phyloP scores from a whole-genome alignment of 2,888 invertebrate genomes.

The Melanostoma mellinum region DNA sequence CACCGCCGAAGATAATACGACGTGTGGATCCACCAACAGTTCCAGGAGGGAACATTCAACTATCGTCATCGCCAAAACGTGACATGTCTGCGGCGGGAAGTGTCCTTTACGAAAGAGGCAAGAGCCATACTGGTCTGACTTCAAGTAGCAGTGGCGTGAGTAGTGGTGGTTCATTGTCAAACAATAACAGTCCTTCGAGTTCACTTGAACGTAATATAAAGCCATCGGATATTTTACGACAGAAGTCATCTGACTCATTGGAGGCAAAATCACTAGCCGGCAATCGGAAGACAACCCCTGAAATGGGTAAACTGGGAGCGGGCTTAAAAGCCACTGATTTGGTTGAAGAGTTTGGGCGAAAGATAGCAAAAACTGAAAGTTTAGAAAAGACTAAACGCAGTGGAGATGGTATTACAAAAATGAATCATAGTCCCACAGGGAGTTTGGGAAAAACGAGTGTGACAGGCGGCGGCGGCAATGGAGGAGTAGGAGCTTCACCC shows the following conservation, averaged over 20 bases:
- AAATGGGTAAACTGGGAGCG: conserved; percentile 78
- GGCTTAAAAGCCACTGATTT: conserved; percentile 78
- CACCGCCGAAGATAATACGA: conserved; percentile 86
- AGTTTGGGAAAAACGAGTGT: conserved; percentile 79
- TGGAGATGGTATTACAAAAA: conserved; percentile 74
- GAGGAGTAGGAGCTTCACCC: conserved; percentile 79
- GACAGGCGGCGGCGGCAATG: conserved; percentile 43
- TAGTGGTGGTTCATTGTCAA: conserved; percentile 76
- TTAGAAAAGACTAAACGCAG: conserved; percentile 79
- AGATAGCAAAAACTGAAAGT: conserved; percentile 81
- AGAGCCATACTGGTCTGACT: conserved; percentile 53
- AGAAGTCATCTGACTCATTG: conserved; percentile 81
- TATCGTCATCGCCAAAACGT: conserved; percentile 80
- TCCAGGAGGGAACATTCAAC: conserved; percentile 76
- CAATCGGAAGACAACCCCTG: conserved; percentile 81
- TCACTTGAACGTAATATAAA: conserved; percentile 82
- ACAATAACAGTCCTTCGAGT: conserved; percentile 79
- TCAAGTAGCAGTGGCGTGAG: conserved; percentile 52
- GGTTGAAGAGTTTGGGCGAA: conserved; percentile 81
- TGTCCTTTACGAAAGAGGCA: conserved; percentile 75
- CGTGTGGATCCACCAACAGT: conserved; percentile 85
- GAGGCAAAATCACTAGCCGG: conserved; percentile 80
- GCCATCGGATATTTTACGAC: conserved; percentile 82
- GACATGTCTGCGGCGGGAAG: conserved; percentile 78
- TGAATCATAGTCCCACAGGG: conserved; percentile 79